phyloP scores from a whole-genome alignment of 1,140 invertebrate species.

The Brachionus rubens region DNA sequence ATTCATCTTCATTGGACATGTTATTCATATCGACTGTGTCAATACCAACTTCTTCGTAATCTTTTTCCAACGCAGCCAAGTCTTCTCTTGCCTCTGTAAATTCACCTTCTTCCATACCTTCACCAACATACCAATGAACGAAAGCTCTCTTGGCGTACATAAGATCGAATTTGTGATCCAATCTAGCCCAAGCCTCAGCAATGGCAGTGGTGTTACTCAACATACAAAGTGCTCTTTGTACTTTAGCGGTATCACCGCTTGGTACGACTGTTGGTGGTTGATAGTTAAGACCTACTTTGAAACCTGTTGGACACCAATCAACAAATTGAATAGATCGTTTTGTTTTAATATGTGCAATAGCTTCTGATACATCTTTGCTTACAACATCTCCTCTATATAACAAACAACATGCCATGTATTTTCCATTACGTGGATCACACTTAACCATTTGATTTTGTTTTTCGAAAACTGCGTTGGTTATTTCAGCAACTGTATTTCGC shows the following conservation, averaged over 20 bases:
- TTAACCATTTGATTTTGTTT: constrained; percentile 73
- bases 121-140: constrained; percentile 61
- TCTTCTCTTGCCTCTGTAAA: constrained; percentile 77
- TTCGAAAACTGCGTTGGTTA: constrained; percentile 77
- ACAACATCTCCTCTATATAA: constrained; percentile 63
- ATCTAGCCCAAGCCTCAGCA: constrained; percentile 69
- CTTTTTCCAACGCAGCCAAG: constrained; percentile 76
- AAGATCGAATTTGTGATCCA: constrained; percentile 75
- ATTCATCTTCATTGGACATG: background rate
- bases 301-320: constrained; percentile 47
- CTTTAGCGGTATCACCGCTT: constrained; percentile 78
- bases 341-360: constrained; percentile 60
- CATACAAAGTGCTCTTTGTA: constrained; percentile 80
- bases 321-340: constrained; percentile 47
- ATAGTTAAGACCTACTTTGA: constrained; percentile 51
- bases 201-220: constrained; percentile 74
- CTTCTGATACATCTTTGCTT: constrained; percentile 61
- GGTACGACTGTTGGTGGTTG: constrained; percentile 69
- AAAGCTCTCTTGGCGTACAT: constrained; percentile 71
- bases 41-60: constrained; percentile 71
- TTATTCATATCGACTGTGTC: background rate
- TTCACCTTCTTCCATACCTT: constrained; percentile 65
- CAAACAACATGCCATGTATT: constrained; percentile 56
- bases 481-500: constrained; percentile 69
- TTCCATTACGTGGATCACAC: constrained; percentile 47